phyloP scores from a whole-genome alignment of 2,113 vertebrate genomes.

The Centrocercus urophasianus region DNA sequence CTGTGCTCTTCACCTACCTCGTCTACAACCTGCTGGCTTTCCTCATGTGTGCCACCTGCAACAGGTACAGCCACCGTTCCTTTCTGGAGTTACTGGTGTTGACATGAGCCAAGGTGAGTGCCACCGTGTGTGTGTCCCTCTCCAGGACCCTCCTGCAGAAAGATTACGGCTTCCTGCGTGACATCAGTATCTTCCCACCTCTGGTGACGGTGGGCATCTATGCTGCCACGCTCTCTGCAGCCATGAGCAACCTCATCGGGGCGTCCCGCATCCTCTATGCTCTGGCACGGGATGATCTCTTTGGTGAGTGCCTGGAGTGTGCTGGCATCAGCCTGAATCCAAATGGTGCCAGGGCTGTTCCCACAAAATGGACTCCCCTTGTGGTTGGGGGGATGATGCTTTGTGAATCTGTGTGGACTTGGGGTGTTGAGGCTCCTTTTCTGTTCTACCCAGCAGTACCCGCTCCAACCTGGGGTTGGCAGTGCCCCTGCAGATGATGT shows the following conservation, averaged over 20 bases:
- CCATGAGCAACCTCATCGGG: conserved; percentile 92
- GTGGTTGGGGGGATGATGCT: neutral
- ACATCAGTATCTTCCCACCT: conserved; percentile 87
- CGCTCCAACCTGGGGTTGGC: neutral
- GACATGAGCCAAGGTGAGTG: fast-evolving
- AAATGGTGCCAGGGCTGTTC: neutral
- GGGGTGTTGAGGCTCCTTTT: no score
- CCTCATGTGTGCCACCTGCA: conserved; percentile 88
- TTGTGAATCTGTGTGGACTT: fast-evolving
- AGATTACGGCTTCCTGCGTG: conserved; percentile 88
- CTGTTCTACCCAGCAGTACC: neutral
- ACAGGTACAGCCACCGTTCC: conserved; percentile 70
- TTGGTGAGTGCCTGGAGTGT: conserved; percentile 75
- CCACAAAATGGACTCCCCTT: neutral
- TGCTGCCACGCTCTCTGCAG: conserved; percentile 86
- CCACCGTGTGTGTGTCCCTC: neutral
- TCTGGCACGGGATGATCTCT: conserved; percentile 88
- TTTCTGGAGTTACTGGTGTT: fast-evolving
- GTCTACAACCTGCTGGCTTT: conserved; percentile 86
- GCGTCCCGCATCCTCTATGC: conserved; percentile 91
- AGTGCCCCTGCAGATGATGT: neutral
- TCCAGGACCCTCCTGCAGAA: conserved; percentile 85
- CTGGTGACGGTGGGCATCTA: conserved; percentile 89
- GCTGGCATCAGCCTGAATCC: fast-evolving
- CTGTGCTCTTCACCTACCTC: conserved; percentile 91